These are phyloP conservation scores for Trissoscelio sp. DNA, from an alignment of 2,888 invertebrate genomes.

Conservation along the genomic window DNA sequence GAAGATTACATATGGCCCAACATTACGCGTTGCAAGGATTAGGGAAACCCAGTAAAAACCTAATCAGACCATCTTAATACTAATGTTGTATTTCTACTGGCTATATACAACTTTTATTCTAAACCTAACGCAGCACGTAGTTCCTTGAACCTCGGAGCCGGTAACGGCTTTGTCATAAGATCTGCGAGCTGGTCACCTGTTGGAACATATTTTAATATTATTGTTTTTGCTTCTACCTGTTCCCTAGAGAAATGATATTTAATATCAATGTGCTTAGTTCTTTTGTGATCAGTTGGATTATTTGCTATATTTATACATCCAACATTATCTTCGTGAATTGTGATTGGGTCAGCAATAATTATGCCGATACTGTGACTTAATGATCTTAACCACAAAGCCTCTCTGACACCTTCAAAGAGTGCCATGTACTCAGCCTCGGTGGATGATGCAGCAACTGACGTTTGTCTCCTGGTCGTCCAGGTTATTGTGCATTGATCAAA, in stretches of 20 bases:
- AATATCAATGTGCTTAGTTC: no score
- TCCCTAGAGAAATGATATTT: no score
- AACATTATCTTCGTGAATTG: not conserved
- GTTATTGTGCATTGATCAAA: conserved; percentile 1
- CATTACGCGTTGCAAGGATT: no score
- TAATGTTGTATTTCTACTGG: not conserved
- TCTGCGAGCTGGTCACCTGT: not conserved
- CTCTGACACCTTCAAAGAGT: not conserved
- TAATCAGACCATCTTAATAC: conserved; percentile 36
- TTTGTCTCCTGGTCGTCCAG: not conserved
- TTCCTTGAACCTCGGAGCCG: not conserved
- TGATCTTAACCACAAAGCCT: not conserved
- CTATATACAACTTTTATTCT: not conserved
- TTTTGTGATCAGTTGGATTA: no score
- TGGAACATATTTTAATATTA: not conserved
- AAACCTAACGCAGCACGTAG: not conserved
- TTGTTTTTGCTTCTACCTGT: not conserved
- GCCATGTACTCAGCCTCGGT: conserved; percentile 7
- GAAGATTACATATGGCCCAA: no score
- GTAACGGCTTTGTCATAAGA: not conserved
- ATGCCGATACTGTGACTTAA: not conserved
- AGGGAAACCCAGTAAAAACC: conserved; percentile 32
- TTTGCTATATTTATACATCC: not conserved
- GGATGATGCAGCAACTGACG: not conserved
- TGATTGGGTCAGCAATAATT: not conserved